Percentiles rank a stretch among this genome's conserved stretches.
Conservation (phyloP, 2,113 vertebrate species). For the Pteronura brasiliensis region DNA sequence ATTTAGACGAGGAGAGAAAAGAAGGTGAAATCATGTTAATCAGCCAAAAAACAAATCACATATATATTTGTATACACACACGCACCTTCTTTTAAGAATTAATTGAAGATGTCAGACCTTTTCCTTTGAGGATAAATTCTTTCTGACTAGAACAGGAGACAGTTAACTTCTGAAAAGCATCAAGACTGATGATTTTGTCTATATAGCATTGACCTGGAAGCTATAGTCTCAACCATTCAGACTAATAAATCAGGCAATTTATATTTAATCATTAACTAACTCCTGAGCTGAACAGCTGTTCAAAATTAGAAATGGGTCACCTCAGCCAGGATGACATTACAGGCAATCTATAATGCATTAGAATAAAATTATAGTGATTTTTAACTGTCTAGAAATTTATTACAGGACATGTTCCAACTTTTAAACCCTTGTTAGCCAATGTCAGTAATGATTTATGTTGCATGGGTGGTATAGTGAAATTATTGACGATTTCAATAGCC, state of each 20-base stretch:
- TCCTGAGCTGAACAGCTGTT: slow-evolving; percentile 99
- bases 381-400: slow-evolving; percentile 99
- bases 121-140: slow-evolving; percentile 89
- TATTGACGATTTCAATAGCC: slow-evolving; percentile 94
- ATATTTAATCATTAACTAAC: slow-evolving; percentile 99
- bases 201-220: slow-evolving; percentile 99
- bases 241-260: slow-evolving; percentile 99
- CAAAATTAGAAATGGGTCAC: slow-evolving; percentile 99
- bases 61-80: neutral
- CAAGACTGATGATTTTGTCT: slow-evolving; percentile 99
- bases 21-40: slow-evolving; percentile 17
- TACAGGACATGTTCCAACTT: slow-evolving; percentile 95
- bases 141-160: slow-evolving; percentile 91
- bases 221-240: slow-evolving; percentile 89
- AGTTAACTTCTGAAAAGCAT: slow-evolving; percentile 95
- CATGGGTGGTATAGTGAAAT: slow-evolving; percentile 87
- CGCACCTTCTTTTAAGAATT: slow-evolving; percentile 72
- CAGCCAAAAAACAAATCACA: slow-evolving; percentile 59
- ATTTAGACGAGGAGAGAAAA: neutral
- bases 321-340: slow-evolving; percentile 97
- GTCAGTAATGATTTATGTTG: slow-evolving; percentile 95
- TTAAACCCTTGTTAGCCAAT: slow-evolving; percentile 94
- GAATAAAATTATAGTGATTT: slow-evolving; percentile 99
- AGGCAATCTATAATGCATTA: slow-evolving; percentile 99
- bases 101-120: slow-evolving; percentile 86